Conservation (phyloP, 2,797 vertebrate genomes). For the Clamator glandarius region DNA sequence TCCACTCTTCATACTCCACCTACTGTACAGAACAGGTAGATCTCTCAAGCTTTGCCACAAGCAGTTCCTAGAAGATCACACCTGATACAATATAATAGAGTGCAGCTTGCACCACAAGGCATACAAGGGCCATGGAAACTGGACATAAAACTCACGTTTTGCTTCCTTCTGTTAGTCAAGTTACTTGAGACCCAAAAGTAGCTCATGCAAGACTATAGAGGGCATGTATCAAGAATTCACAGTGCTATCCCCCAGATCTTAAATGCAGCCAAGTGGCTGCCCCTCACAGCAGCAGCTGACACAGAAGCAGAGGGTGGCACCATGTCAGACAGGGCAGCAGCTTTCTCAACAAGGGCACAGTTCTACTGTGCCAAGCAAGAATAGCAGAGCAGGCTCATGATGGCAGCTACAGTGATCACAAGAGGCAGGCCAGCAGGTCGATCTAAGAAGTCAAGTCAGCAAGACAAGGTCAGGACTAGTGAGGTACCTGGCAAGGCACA, state of each 20-base stretch:
- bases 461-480: background rate
- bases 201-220: background rate
- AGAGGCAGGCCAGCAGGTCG: background rate
- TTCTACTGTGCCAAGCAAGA: background rate
- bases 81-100: background rate
- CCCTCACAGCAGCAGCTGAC: background rate
- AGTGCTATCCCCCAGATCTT: background rate
- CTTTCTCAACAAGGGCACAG: background rate
- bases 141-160: background rate
- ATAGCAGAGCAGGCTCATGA: background rate
- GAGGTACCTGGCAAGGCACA: background rate
- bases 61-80: background rate
- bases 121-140: background rate
- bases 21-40: accelerated
- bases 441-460: background rate
- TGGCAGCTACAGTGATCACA: background rate
- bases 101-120: background rate
- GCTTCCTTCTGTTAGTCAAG: background rate
- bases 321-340: background rate
- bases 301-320: too few relatives aligned
- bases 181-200: background rate
- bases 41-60: background rate
- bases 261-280: background rate
- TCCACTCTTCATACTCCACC: background rate
- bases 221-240: background rate